A percentile compares a stretch with the other conserved stretches of the same genome.
Conservation (phyloP, 2,113 vertebrate genomes). For the Condylura cristata region DNA sequence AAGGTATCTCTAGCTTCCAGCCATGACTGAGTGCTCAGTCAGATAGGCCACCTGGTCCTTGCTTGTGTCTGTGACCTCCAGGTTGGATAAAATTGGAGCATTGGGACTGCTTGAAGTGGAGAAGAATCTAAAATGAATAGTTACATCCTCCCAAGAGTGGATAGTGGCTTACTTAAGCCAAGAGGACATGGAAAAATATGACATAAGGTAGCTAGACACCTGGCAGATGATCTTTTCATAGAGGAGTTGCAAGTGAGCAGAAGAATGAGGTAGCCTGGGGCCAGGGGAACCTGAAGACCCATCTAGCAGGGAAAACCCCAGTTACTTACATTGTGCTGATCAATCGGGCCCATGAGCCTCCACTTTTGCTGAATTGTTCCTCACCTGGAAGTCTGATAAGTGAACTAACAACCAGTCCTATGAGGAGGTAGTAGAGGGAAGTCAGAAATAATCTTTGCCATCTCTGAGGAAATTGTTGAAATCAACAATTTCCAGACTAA, state of each 20-base stretch:
- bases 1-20: not conserved
- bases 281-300: not conserved
- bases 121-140: no score
- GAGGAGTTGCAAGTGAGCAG: not conserved
- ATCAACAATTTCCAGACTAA: not conserved
- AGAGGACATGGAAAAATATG: not conserved
- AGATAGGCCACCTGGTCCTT: not conserved
- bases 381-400: not conserved
- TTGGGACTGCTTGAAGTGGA: no score
- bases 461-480: not conserved
- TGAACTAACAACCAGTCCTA: not conserved
- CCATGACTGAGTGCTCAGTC: not conserved
- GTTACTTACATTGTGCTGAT: not conserved
- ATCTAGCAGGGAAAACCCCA: not conserved
- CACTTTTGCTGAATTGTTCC: not conserved
- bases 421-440: not conserved
- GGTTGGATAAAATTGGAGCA: no score
- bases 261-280: not conserved
- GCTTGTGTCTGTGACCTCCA: no score
- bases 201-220: not conserved
- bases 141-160: no score
- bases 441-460: not conserved
- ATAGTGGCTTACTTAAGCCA: not conserved
- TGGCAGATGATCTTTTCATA: not conserved
- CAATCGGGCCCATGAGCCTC: not conserved